Percentiles rank a stretch among this genome's conserved stretches.
These are phyloP conservation scores for Sarotherodon lohbergeri DNA, from an alignment of 2,113 vertebrate genomes.

Conservation along the genomic window DNA sequence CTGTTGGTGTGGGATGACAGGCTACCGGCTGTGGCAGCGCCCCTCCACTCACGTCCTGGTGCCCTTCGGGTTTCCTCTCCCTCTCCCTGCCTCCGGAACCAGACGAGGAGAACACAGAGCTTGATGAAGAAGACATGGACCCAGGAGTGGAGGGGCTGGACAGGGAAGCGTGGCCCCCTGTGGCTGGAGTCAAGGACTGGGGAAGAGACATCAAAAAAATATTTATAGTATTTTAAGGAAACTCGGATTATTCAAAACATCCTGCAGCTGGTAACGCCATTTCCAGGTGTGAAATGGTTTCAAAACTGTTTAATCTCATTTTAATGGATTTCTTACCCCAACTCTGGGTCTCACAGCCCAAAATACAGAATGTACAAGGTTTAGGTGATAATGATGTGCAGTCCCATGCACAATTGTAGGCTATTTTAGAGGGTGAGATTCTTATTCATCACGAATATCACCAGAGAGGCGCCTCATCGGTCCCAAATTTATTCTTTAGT, in stretches of 20 bases:
- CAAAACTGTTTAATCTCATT: background rate
- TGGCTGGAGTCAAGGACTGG: conserved; percentile 65
- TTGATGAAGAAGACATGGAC: conserved; percentile 16
- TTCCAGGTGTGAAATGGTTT: background rate
- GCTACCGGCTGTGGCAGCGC: conserved; percentile 80
- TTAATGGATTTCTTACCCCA: background rate
- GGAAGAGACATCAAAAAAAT: background rate
- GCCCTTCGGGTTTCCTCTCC: conserved; percentile 67
- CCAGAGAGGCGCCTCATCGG: background rate
- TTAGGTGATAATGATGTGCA: background rate
- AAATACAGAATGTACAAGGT: background rate
- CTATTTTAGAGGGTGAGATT: background rate
- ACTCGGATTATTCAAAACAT: background rate
- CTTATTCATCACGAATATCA: background rate
- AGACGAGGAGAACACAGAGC: conserved; percentile 45
- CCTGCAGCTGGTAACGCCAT: background rate
- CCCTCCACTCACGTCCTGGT: conserved; percentile 51
- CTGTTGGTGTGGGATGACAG: conserved; percentile 87
- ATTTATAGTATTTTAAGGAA: background rate
- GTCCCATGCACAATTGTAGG: background rate
- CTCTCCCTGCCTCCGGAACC: conserved; percentile 66
- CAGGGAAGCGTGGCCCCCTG: conserved; percentile 49
- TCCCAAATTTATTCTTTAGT: background rate
- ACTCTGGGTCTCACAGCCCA: background rate
- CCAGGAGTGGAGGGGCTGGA: conserved; percentile 46